phyloP scores from a whole-genome alignment of 2,888 invertebrate species.

The Drosophila limbata region DNA sequence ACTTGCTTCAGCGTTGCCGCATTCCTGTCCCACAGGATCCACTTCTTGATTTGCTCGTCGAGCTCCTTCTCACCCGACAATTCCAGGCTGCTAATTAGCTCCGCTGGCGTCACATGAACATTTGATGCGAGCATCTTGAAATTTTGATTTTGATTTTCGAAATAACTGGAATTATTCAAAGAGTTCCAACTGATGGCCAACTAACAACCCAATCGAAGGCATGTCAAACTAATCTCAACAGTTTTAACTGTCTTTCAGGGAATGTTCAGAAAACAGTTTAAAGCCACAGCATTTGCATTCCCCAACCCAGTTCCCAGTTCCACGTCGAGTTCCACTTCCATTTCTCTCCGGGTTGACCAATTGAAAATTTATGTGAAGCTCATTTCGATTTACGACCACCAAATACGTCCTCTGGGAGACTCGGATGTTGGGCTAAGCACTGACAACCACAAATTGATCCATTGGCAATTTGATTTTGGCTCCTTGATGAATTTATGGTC shows the following conservation, averaged over 20 bases:
- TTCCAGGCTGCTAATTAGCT: slow-evolving; percentile 43
- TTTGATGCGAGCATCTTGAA: slow-evolving; percentile 35
- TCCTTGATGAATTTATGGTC: slow-evolving; percentile 75
- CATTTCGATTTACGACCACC: slow-evolving; percentile 79
- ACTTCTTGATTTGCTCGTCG: slow-evolving; percentile 89
- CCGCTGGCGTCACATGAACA: slow-evolving; percentile 31
- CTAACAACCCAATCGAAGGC: not conserved
- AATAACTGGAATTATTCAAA: not conserved
- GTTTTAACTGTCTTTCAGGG: not conserved
- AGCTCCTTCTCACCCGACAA: slow-evolving; percentile 85
- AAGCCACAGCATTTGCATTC: slow-evolving; percentile 23
- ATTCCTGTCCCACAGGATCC: slow-evolving; percentile 92
- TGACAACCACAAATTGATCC: slow-evolving; percentile 75
- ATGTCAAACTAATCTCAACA: not conserved
- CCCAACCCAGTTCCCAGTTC: slow-evolving; percentile 3
- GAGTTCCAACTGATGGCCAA: slow-evolving; percentile 3
- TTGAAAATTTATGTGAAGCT: slow-evolving; percentile 77
- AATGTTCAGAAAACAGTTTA: not conserved
- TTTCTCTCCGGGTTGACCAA: slow-evolving; percentile 56
- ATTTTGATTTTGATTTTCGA: slow-evolving; percentile 28
- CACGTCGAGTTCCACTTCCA: slow-evolving; percentile 17
- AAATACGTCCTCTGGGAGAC: slow-evolving; percentile 65
- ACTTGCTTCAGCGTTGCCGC: slow-evolving; percentile 89
- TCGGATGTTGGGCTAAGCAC: slow-evolving; percentile 58
- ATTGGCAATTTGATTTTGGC: slow-evolving; percentile 74